Evolutionary conservation across 2,113 vertebrate species (phyloP), one percentile per base, ranked within the genome.

Genomic region (Pimephales promelas): DNA sequence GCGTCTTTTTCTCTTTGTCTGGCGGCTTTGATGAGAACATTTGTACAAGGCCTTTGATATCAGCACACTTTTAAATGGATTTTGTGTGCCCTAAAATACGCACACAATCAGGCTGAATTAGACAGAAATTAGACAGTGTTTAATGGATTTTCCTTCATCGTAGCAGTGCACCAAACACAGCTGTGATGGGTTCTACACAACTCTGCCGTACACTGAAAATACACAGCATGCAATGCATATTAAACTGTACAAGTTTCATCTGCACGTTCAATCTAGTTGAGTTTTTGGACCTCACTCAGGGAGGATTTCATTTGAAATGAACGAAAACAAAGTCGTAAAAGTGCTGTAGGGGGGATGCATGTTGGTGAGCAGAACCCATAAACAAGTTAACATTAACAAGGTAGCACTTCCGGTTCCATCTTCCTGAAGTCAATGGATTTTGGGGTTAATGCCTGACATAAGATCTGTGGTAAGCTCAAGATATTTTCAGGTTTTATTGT

Each of bases 141-240:
- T 22, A 45, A 84, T 59, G 56, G 0, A 89, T 88, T 90, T 91
- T 87, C 76, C 13, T 83, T 79, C 72, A 87, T 82, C 79, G 88
- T 84, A 88, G 68, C 13, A 78, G 14, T 13, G 43, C 34, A 61
- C 56, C 56, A 40, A 59, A 40, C 75, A 68, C 52, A 73, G 24
- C 36, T 78, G n/a, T 45, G 14, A 61, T 61, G 26, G 75, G 45
- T 43, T 78, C 14, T 18, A 43, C n/a, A 24, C 22, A 72, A 22
- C 18, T 54, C 5, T 8, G 8, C n/a, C 16, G 0, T 26, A 45
- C 10, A 26, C 71, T 26, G 4, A 26, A 61, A 61, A 49, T 28
- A n/a, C 70, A 26, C 43, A 73, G 45, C 28, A 28, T 28, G 71
- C 24, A 28, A 43, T 52, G 10, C 18, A 70, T 70, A 70, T 16